Base-by-base conservation (phyloP, 1,140 invertebrate genomes). In the Tetramorium parvispinum region DNA sequence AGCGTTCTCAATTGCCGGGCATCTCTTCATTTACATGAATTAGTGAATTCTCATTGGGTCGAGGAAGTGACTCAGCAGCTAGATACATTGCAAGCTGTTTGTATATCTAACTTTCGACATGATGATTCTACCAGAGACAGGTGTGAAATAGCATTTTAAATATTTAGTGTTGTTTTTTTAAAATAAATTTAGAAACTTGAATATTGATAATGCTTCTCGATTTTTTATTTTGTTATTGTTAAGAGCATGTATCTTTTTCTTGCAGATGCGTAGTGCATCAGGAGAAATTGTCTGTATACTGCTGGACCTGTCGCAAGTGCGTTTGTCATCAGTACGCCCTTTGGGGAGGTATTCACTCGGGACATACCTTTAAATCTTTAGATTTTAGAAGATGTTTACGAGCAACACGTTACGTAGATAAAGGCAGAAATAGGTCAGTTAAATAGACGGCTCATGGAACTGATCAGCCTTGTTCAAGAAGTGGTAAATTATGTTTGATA, bases 271-370 rank as follows among this genome's bases (percentile, higher is more conserved):
- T 96, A 55, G 96, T 96, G 49, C 98, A 99, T 94, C 96, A 97
- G 89, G 98, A 99, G 94, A 98, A 98, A 94, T 94, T 99, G 71
- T 98, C 97, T 63, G 98, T 99, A 2, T 99, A 98, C 93, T 99
- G 98, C 94, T 98, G 97, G 97, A 98, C 98, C 0, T 99, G 98
- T 93, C 96, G 97, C 49, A 96, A 96, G 81, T 98, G 98, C 93
- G 99, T 99, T 91, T 99, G 98, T 95, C 98, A 99, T 95, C 98
- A 98, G 93, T 99, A 98, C 95, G 98, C 98, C 6, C 94, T 99
- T 11, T 99, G 98, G 98, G 98, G 98, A 89, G 98, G 98, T 49
- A 98, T 97, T 16, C 98, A 99, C 95, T 97, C 98, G 0, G 98
- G 97, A 1, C 98, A 99, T 94, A 98, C 97, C 5, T 99, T 99